Percentiles rank a stretch among this genome's conserved stretches.
phyloP scores from a whole-genome alignment of 2,113 vertebrate genomes.

The Spermophilus dauricus region DNA sequence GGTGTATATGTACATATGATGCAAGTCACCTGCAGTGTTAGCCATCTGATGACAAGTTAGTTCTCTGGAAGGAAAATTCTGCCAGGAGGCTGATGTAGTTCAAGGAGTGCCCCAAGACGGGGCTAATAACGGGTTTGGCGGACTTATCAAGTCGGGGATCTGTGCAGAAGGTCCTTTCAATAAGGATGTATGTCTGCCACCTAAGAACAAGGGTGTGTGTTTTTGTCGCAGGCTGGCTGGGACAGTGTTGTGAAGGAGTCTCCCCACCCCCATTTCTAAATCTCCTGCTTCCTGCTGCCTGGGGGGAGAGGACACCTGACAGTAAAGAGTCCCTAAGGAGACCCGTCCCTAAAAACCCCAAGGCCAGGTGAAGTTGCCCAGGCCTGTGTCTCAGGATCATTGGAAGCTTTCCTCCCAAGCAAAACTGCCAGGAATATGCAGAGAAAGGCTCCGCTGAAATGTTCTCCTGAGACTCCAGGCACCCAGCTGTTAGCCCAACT shows the following conservation, averaged over 20 bases:
- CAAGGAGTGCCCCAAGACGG: constrained; percentile 65
- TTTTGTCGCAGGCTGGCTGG: constrained; percentile 59
- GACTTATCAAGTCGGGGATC: constrained; percentile 72
- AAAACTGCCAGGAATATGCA: accelerated
- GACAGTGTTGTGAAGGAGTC: constrained; percentile 71
- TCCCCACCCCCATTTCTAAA: not conserved
- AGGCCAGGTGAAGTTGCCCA: not conserved
- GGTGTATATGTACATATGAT: not conserved
- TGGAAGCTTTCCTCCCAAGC: not conserved
- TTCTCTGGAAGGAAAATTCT: constrained; percentile 75
- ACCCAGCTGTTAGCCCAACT: not conserved
- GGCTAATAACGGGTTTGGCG: constrained; percentile 69
- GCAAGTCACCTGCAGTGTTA: constrained; percentile 66
- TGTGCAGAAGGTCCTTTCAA: constrained; percentile 79
- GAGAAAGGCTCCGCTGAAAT: not conserved
- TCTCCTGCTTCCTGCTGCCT: constrained; percentile 65
- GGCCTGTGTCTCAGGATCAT: not conserved
- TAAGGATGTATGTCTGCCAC: constrained; percentile 72
- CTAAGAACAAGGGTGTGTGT: constrained; percentile 78
- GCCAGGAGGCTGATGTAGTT: constrained; percentile 68
- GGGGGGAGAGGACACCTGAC: constrained; percentile 75
- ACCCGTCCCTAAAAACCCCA: constrained; percentile 62
- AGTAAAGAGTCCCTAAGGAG: constrained; percentile 55
- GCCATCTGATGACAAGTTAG: constrained; percentile 76
- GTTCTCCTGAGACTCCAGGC: not conserved